These are phyloP conservation scores for Drosophila multiciliata DNA, from an alignment of 2,888 invertebrate genomes.

Conservation along the genomic window DNA sequence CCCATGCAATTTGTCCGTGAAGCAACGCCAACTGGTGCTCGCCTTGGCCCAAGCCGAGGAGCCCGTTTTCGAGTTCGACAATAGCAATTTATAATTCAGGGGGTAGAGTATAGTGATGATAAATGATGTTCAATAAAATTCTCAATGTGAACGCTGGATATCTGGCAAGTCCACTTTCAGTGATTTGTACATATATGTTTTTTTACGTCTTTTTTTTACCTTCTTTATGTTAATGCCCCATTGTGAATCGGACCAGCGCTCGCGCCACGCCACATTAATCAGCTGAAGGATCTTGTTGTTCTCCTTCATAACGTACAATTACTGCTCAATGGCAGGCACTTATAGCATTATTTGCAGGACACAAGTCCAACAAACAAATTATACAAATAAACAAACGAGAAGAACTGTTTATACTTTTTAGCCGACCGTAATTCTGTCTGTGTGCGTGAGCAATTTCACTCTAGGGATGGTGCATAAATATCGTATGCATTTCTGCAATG, in stretches of 20 bases:
- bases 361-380: slow-evolving; percentile 7
- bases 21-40: slow-evolving; percentile 81
- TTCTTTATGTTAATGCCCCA: slow-evolving; percentile 98
- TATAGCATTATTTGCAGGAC: slow-evolving; percentile 25
- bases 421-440: slow-evolving; percentile 4
- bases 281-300: slow-evolving; percentile 87
- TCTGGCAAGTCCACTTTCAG: slow-evolving; percentile 34
- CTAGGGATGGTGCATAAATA: slow-evolving; percentile 8
- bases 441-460: slow-evolving; percentile 9
- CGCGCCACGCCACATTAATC: slow-evolving; percentile 92
- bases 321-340: background rate
- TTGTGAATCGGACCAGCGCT: slow-evolving; percentile 97
- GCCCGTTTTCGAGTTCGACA: slow-evolving; percentile 69
- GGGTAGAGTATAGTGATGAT: background rate
- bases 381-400: slow-evolving; percentile 8
- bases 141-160: slow-evolving; percentile 53
- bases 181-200: background rate
- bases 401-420: slow-evolving; percentile 36
- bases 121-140: slow-evolving; percentile 53
- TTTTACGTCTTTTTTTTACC: slow-evolving; percentile 83
- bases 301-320: slow-evolving; percentile 77
- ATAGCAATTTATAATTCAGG: slow-evolving; percentile 4
- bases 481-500: background rate
- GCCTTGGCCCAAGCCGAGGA: slow-evolving; percentile 80
- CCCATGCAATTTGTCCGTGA: slow-evolving; percentile 77